phyloP scores from a whole-genome alignment of 2,888 invertebrate species.

The Eristalis intricaria region DNA sequence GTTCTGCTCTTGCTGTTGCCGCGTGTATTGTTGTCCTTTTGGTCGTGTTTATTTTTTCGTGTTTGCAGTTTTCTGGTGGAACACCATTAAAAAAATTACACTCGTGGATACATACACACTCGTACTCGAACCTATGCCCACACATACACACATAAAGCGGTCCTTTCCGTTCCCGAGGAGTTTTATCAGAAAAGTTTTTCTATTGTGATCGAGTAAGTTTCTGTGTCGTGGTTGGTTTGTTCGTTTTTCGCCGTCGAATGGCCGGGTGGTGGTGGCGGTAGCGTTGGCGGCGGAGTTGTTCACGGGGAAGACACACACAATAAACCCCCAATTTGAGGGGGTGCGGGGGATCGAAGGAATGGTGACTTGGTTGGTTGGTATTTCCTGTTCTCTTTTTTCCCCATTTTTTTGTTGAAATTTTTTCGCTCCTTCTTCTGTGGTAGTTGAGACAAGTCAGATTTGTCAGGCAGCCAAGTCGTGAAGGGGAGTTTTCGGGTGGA shows the following conservation, averaged over 20 bases:
- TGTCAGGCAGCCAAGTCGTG: constrained; percentile 62
- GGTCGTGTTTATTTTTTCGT: constrained; percentile 8
- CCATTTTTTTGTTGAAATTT: not conserved
- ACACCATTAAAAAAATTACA: constrained; percentile 66
- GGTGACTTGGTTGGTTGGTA: not conserved
- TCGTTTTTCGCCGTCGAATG: constrained; percentile 37
- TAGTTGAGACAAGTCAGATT: constrained; percentile 64
- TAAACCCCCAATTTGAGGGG: not conserved
- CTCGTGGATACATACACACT: not conserved
- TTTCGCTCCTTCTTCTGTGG: constrained; percentile 40
- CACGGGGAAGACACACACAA: not conserved
- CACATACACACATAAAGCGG: constrained; percentile 50
- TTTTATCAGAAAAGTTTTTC: constrained; percentile 72
- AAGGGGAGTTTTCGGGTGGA: constrained; percentile 35
- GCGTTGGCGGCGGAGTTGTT: constrained; percentile 39
- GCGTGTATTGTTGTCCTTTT: constrained; percentile 45
- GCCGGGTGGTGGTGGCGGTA: constrained; percentile 8
- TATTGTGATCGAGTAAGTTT: constrained; percentile 71
- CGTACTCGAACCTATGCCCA: not conserved
- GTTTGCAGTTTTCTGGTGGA: constrained; percentile 66
- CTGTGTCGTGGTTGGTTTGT: constrained; percentile 63
- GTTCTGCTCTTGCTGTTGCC: not conserved
- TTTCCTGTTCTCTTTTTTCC: constrained; percentile 4
- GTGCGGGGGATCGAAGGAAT: not conserved
- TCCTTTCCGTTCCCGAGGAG: constrained; percentile 66